Conservation (phyloP, 2,113 vertebrate species). For the Melanocharis versteri region DNA sequence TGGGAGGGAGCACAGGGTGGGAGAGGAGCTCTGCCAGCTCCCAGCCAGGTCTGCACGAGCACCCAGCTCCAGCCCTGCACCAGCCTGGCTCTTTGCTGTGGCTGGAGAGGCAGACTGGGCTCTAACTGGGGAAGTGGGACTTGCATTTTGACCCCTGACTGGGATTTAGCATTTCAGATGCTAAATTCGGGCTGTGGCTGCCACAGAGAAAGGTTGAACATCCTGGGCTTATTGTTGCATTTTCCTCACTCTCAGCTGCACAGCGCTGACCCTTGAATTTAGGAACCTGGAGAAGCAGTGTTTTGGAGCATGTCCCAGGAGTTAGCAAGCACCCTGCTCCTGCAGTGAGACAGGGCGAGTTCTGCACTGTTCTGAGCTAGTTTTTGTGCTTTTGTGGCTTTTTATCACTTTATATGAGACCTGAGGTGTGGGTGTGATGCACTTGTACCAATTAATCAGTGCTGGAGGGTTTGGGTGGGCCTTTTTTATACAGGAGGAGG, state of each 20-base stretch:
- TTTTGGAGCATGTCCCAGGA: not conserved
- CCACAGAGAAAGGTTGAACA: not conserved
- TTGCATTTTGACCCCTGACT: not conserved
- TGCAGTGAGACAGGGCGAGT: not conserved
- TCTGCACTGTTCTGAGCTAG: not conserved
- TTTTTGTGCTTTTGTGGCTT: not conserved
- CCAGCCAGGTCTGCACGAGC: not conserved
- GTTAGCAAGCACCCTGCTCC: not conserved
- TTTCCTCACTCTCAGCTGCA: not conserved
- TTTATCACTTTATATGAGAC: not conserved
- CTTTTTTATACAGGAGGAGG: not conserved
- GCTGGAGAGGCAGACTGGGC: not conserved
- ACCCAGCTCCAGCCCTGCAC: not conserved
- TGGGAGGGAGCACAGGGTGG: not conserved
- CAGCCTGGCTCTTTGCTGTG: not conserved
- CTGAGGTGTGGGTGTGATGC: not conserved
- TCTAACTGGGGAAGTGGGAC: accelerated
- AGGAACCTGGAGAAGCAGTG: not conserved
- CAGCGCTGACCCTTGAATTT: accelerated
- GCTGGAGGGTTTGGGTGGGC: not conserved
- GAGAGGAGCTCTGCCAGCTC: not conserved
- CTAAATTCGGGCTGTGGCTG: not conserved
- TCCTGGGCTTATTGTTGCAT: accelerated
- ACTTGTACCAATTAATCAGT: not conserved
- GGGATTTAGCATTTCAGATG: not conserved